A percentile compares a stretch with the other conserved stretches of the same genome.
Conservation (phyloP, 2,113 vertebrate genomes). For the Callipepla squamata region DNA sequence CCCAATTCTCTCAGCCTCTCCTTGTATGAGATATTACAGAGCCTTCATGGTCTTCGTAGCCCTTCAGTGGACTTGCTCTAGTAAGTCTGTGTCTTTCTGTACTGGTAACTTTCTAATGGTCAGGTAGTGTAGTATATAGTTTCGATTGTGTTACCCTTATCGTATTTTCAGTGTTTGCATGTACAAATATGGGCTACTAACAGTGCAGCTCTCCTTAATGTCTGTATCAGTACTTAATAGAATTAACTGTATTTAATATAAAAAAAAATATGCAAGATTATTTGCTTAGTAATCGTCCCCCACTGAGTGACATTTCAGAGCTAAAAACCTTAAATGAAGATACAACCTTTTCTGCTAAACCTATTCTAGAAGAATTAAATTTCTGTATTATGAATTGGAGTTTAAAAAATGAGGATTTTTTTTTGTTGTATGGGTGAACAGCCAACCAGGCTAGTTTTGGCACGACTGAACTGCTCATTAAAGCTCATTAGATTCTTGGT, state of each 20-base stretch:
- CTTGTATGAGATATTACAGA: background rate
- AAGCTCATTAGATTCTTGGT: background rate
- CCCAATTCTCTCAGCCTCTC: background rate
- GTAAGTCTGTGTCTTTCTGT: background rate
- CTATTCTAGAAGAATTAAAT: background rate
- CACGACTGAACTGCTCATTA: background rate
- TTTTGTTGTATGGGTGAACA: background rate
- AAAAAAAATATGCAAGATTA: background rate
- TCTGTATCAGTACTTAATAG: background rate
- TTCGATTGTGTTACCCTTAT: background rate
- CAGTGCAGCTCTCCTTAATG: background rate
- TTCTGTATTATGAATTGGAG: background rate
- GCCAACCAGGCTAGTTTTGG: background rate
- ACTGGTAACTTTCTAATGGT: background rate
- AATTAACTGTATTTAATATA: background rate
- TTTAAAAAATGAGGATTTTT: background rate
- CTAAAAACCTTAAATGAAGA: background rate
- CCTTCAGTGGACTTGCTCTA: rapidly evolving
- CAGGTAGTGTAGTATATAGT: background rate
- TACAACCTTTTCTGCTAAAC: background rate
- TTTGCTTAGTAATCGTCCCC: background rate
- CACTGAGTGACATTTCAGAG: background rate
- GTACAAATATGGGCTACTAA: background rate
- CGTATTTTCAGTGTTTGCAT: background rate
- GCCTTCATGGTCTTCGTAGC: background rate